Evolutionary conservation across 2,113 vertebrate genomes (phyloP), one percentile per base, ranked within the genome.

Genomic region (Manacus vitellinus): DNA sequence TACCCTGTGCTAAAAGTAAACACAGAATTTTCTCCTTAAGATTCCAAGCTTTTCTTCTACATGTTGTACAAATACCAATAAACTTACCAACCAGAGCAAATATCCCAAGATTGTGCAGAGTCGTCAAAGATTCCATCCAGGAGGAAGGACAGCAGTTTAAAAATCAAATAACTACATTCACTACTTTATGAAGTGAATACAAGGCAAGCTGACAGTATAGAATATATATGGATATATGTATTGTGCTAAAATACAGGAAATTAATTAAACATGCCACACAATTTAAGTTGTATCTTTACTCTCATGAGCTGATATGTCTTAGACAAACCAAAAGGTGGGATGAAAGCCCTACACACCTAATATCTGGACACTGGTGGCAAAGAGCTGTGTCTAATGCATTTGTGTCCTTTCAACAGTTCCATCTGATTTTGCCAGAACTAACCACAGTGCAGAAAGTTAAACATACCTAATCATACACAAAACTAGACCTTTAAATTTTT

Each of bases 121-220:
- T 92, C 95, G 52, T 95, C 97, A 98, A 85, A 97, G 91, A 97
- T 97, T 95, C 97, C 97, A 98, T 98, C 97, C 98, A 95, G 96
- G 75, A 96, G 96, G 96, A 97, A 98, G 95, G 98, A 97, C 80
- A 98, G 98, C 98, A 98, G 95, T 98, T 98, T 92, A 97, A 98
- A 98, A 98, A 98, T 98, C 96, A 98, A 97, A 98, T 76, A 97
- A 97, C 98, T 98, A 98, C 94, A 97, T 98, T 98, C 97, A 98
- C 97, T 98, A 98, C 87, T 94, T 97, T 97, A 97, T 95, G 80
- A 98, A 98, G 73, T 91, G 83, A 96, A 91, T 56, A 97, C 65
- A 96, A 95, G 74, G 91, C 96, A 95, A 97, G 80, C 70, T 91
- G 83, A 97, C 66, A 97, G 68, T 63, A 97, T 2, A 97, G 61